These are phyloP conservation scores for Caenorhabditis sp. DNA, from an alignment of 2,888 invertebrate species.

Conservation along the genomic window DNA sequence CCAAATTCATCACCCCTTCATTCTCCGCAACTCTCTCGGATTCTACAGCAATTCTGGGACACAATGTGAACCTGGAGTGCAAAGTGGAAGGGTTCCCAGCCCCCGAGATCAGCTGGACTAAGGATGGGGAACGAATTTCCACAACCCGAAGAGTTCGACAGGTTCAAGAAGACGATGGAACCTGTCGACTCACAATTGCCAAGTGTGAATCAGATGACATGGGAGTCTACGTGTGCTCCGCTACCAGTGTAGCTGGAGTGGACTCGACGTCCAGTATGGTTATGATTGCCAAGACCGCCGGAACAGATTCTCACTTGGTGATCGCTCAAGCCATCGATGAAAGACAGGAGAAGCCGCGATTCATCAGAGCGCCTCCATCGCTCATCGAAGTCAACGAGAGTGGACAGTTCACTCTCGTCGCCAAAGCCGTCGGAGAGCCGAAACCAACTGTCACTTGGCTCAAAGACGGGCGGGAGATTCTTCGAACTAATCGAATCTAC, in stretches of 20 bases:
- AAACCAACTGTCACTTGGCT: slow-evolving; percentile 78
- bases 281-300: slow-evolving; percentile 74
- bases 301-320: slow-evolving; percentile 78
- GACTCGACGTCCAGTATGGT: slow-evolving; percentile 75
- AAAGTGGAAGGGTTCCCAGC: slow-evolving; percentile 83
- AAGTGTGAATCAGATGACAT: slow-evolving; percentile 73
- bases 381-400: slow-evolving; percentile 76
- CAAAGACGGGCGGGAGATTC: slow-evolving; percentile 78
- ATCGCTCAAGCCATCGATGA: slow-evolving; percentile 71
- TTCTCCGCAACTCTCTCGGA: slow-evolving; percentile 67
- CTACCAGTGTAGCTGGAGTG: slow-evolving; percentile 70
- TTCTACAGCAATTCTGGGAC: slow-evolving; percentile 70
- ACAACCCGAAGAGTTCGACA: slow-evolving; percentile 71
- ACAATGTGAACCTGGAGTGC: slow-evolving; percentile 82
- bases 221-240: slow-evolving; percentile 77
- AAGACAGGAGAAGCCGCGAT: slow-evolving; percentile 67
- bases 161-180: slow-evolving; percentile 71
- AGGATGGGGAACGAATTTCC: slow-evolving; percentile 77
- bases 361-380: slow-evolving; percentile 74
- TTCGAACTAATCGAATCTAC: slow-evolving; percentile 72
- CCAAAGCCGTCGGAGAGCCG: slow-evolving; percentile 75
- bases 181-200: slow-evolving; percentile 71
- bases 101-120: slow-evolving; percentile 81
- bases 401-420: slow-evolving; percentile 72
- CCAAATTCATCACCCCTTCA: slow-evolving; percentile 65